Conservation (phyloP, 2,888 invertebrate genomes). For the Himalopsyche japonica region DNA sequence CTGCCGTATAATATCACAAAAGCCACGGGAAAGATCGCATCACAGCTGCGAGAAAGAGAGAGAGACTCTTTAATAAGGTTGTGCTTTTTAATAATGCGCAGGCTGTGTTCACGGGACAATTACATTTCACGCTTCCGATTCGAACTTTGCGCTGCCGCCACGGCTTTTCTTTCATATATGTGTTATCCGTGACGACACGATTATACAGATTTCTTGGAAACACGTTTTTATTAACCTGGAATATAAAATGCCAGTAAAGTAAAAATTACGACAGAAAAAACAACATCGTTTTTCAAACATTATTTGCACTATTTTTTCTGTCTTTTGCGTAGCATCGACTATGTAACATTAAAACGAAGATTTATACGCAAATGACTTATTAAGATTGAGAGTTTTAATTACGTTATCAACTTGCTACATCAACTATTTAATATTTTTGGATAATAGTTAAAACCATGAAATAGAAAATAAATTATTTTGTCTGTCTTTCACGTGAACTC, state of each 20-base stretch:
- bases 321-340: too few relatives aligned
- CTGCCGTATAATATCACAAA: neutral
- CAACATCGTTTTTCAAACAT: too few relatives aligned
- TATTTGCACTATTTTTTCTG: too few relatives aligned
- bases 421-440: too few relatives aligned
- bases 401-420: too few relatives aligned
- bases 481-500: too few relatives aligned
- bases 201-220: neutral
- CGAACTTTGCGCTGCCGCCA: neutral
- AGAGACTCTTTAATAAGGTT: neutral
- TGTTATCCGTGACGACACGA: neutral
- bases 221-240: neutral
- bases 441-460: too few relatives aligned
- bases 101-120: neutral
- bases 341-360: too few relatives aligned
- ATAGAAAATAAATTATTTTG: too few relatives aligned
- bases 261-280: too few relatives aligned
- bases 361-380: too few relatives aligned
- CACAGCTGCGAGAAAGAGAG: neutral
- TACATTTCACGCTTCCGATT: neutral
- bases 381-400: too few relatives aligned
- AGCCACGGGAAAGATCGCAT: neutral
- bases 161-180: neutral
- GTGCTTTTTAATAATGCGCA: neutral
- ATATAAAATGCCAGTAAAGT: neutral